Evolutionary conservation across 2,113 vertebrate species (phyloP).

Genomic region (Festucalex cinctus): DNA sequence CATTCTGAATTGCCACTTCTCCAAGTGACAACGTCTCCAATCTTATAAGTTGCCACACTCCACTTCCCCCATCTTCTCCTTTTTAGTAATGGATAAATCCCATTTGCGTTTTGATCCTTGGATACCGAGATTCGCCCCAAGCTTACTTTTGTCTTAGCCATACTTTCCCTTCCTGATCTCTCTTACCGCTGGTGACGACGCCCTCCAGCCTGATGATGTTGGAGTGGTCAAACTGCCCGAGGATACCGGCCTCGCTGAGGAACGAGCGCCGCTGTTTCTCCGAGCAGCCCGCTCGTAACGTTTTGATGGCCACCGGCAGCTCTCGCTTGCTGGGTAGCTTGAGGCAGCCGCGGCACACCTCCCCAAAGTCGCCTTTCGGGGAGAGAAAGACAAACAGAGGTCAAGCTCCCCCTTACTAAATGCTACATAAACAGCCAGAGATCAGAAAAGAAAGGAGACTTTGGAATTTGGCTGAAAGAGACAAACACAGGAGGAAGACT

Average conservation of each 20-base stretch:
- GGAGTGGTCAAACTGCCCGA: constrained; percentile 93
- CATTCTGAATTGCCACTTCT: background rate
- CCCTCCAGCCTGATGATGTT: constrained; percentile 90
- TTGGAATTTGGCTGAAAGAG: background rate
- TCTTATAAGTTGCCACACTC: background rate
- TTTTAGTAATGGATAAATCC: background rate
- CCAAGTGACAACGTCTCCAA: background rate
- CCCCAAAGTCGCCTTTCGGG: constrained; percentile 84
- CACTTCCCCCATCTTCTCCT: background rate
- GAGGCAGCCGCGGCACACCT: constrained; percentile 85
- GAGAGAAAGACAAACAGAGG: constrained; percentile 23
- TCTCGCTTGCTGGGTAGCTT: constrained; percentile 89
- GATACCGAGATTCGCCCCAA: constrained; percentile 6
- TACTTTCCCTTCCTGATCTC: background rate
- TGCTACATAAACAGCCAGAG: background rate
- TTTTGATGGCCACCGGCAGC: constrained; percentile 87
- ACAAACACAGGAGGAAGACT: background rate
- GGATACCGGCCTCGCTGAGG: constrained; percentile 84
- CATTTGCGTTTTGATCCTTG: constrained; percentile 18
- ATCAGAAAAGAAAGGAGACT: background rate
- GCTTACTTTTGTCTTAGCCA: background rate
- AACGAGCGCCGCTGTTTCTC: constrained; percentile 84
- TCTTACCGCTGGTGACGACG: constrained; percentile 86
- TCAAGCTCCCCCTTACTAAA: constrained; percentile 1
- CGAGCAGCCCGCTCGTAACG: constrained; percentile 80